Evolutionary conservation across 64 coral and sea anemone genomes (phyloP).

Genomic region (Stichodactyla mertensii): DNA sequence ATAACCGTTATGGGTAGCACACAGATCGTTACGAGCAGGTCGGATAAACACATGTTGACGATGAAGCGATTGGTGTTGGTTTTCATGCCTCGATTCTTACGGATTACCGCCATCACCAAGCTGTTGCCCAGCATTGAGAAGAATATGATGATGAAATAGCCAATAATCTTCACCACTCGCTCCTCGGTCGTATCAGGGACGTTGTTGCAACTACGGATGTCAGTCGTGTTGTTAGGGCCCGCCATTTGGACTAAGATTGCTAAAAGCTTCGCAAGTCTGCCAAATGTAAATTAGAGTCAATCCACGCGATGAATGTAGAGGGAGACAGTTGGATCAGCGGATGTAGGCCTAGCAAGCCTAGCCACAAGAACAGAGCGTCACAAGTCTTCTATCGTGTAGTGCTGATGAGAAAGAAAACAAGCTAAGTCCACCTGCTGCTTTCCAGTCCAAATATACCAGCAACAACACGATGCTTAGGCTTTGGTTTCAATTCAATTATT

Average conservation of each 20-base stretch:
- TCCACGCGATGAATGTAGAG: not conserved
- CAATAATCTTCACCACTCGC: conserved; percentile 28
- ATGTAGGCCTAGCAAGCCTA: not conserved
- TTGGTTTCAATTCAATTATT: not conserved
- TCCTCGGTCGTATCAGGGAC: not conserved
- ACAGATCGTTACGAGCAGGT: conserved; percentile 38
- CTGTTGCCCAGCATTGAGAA: conserved; percentile 40
- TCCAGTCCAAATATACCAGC: not conserved
- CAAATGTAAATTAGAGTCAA: not conserved
- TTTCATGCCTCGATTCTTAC: conserved; percentile 33
- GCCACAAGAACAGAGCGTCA: not conserved
- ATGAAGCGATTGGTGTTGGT: conserved; percentile 50
- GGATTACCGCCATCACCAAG: conserved; percentile 38
- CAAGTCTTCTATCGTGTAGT: not conserved
- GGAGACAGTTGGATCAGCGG: not conserved
- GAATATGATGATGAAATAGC: conserved; percentile 41
- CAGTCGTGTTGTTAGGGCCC: not conserved
- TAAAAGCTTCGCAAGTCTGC: not conserved
- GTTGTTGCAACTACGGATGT: not conserved
- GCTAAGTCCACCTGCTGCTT: not conserved
- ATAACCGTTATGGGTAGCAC: conserved; percentile 15
- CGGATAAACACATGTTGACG: conserved; percentile 52
- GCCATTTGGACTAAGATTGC: not conserved
- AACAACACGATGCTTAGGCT: not conserved
- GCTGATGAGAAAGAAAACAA: not conserved